Base-by-base conservation (phyloP, 2,888 invertebrate species). In the Teinopalpus imperialis region DNA sequence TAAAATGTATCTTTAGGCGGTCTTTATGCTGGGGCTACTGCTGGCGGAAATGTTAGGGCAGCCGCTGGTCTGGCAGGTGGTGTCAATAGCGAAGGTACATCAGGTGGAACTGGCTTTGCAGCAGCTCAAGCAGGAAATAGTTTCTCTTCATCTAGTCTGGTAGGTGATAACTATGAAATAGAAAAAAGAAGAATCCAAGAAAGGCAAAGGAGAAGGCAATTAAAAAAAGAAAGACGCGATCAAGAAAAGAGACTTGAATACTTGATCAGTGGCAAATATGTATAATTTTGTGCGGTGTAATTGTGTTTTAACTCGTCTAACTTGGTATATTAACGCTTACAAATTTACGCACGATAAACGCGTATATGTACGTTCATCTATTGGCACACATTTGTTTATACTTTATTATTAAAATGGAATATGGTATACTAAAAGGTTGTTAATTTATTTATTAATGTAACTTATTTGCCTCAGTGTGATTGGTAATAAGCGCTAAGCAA, bases 21-120 rank as follows among this genome's bases (percentile, higher is more conserved):
- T 9, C 64, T 92, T 0, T 92, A 81, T 45, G 92, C 92, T 27
- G 91, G 90, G 20, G 92, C 92, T 1, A 91, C 91, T 1, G 90
- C 91, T 21, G 91, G 91, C 4, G 90, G 87, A n/a, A 86, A 86
- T 35, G 71, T 90, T 1, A 76, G 75, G 8, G 91, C 91, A 0
- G 69, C 75, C 13, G 88, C 91, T 1, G 90, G 90, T 7, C 70
- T 91, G 0, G 83, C 74, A 5, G 92, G 92, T n/a, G 66, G 65
- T 14, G 70, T 89, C 0, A 66, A 60, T 2, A 82, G n/a, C n/a
- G n/a, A 68, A 5, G 77, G 70, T 7, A 75, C 72, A 7, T 67
- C 85, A 39, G 64, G 65, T 4, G 89, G 88, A n/a, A 63, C 57
- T 10, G 85, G 88, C 7, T 88, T 60, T 46, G 85, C 89, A 1